phyloP scores from a whole-genome alignment of 1,140 invertebrate genomes.

The Drosophila ananassae region DNA sequence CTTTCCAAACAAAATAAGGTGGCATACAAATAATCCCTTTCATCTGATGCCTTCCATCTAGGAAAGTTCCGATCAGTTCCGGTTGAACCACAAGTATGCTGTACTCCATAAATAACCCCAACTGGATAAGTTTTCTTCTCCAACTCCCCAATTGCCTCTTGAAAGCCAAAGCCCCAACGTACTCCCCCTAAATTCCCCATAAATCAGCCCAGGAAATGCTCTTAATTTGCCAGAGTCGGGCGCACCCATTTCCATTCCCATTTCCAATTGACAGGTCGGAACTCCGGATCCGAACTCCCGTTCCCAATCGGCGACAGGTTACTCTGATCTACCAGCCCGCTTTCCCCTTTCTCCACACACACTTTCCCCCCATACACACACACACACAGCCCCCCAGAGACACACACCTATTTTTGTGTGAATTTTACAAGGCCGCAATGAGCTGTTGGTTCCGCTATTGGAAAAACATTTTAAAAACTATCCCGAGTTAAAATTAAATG shows the following conservation, averaged over 20 bases:
- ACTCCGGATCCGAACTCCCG: conserved; percentile 37
- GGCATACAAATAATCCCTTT: neutral
- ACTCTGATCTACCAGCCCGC: neutral
- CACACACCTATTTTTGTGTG: conserved; percentile 16
- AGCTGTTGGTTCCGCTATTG: conserved; percentile 26
- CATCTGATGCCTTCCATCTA: neutral
- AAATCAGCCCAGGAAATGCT: conserved; percentile 68
- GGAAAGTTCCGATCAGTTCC: conserved; percentile 29
- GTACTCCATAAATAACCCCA: conserved; percentile 43
- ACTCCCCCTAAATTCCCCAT: conserved; percentile 43
- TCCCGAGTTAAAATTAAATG: conserved; percentile 56
- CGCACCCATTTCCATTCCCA: conserved; percentile 29
- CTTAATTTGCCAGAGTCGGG: conserved; percentile 59
- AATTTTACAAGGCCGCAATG: conserved; percentile 42
- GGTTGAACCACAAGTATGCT: conserved; percentile 26
- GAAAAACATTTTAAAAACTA: conserved; percentile 41
- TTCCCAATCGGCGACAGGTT: conserved; percentile 38
- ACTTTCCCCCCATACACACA: conserved; percentile 6
- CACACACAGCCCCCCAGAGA: neutral
- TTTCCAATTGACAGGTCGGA: conserved; percentile 41
- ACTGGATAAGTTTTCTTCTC: conserved; percentile 10
- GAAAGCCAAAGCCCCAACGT: neutral
- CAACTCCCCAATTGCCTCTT: neutral
- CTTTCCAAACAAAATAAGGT: conserved; percentile 1
- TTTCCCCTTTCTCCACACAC: conserved; percentile 1